phyloP scores from a whole-genome alignment of 2,888 invertebrate genomes.

The Pedicia rivosa region DNA sequence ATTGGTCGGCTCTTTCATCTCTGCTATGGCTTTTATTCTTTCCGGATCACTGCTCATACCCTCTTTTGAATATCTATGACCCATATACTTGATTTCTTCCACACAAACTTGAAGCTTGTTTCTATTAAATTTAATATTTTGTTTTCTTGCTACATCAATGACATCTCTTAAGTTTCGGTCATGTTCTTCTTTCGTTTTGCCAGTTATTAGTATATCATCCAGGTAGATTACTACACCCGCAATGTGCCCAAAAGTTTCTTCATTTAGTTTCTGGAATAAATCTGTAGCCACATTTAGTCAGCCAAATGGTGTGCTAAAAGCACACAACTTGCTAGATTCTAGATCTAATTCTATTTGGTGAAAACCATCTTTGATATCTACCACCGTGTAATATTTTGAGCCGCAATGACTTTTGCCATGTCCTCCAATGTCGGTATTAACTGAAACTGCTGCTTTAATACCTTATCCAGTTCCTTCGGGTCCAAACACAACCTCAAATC shows the following conservation, averaged over 20 bases:
- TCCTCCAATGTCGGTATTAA: constrained; percentile 8
- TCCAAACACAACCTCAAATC: constrained; percentile 9
- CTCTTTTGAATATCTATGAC: constrained; percentile 7
- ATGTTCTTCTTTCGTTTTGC: constrained; percentile 9
- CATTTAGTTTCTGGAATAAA: constrained; percentile 11
- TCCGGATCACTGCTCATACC: constrained; percentile 6
- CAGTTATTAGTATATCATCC: constrained; percentile 8
- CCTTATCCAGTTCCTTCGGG: constrained; percentile 10
- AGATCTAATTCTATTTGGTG: constrained; percentile 10
- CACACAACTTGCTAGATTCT: constrained; percentile 8
- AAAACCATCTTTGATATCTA: constrained; percentile 10
- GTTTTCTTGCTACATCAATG: constrained; percentile 9
- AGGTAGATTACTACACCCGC: background rate
- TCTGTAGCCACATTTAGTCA: constrained; percentile 6
- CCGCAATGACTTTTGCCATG: background rate
- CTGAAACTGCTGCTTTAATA: constrained; percentile 8
- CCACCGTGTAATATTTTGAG: too few species aligned
- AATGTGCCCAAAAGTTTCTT: constrained; percentile 8
- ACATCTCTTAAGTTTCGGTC: constrained; percentile 8
- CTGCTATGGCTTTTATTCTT: constrained; percentile 8
- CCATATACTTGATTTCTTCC: constrained; percentile 6
- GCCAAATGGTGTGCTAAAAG: constrained; percentile 11
- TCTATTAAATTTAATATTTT: constrained; percentile 10
- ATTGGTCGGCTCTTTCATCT: constrained; percentile 8
- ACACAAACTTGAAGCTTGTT: constrained; percentile 6